These are phyloP conservation scores for Actenoides lindsayi DNA, from an alignment of 2,113 vertebrate genomes.

Conservation along the genomic window DNA sequence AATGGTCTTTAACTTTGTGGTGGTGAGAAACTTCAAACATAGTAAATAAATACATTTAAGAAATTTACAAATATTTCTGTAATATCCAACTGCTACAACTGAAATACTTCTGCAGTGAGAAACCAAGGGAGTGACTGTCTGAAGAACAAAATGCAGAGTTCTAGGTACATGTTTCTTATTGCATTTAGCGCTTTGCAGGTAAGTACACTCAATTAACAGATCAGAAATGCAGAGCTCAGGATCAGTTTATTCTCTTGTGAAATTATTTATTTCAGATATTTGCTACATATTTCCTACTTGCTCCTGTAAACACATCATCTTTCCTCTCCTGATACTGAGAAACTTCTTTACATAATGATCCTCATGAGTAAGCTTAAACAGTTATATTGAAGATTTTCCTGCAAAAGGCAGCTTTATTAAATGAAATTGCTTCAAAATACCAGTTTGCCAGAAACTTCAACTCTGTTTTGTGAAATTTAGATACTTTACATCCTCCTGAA, in stretches of 20 bases:
- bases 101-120: not conserved
- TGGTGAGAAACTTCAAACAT: not conserved
- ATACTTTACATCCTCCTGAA: not conserved
- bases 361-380: not conserved
- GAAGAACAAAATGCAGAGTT: not conserved
- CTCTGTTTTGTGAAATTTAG: not conserved
- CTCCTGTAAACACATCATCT: not conserved
- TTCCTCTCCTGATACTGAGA: not conserved
- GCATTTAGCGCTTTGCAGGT: not conserved
- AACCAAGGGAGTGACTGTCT: not conserved
- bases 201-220: not conserved
- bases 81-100: not conserved
- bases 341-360: not conserved
- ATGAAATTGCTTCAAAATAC: not conserved
- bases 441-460: not conserved
- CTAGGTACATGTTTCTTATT: not conserved
- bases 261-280: not conserved
- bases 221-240: not conserved
- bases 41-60: not conserved
- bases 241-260: not conserved
- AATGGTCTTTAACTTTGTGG: not conserved
- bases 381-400: not conserved
- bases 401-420: not conserved
- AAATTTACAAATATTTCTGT: not conserved
- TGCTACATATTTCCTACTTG: not conserved